phyloP scores from a whole-genome alignment of 2,113 vertebrate species.

The Stomatorhinus ivindoensis region DNA sequence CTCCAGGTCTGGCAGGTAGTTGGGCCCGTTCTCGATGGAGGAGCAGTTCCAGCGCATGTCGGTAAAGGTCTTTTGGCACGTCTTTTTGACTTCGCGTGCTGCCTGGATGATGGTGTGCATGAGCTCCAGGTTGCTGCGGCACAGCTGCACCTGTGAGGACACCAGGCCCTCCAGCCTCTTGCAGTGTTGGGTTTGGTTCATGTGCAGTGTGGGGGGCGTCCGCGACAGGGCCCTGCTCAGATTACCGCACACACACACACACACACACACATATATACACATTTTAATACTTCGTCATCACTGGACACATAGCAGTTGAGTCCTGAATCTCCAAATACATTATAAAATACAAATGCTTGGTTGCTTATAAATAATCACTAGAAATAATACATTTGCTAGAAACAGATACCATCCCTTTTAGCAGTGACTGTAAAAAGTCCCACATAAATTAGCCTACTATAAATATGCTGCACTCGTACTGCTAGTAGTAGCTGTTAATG shows the following conservation, averaged over 20 bases:
- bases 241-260: not conserved
- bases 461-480: not conserved
- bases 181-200: conserved; percentile 95
- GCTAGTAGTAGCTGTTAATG: not conserved
- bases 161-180: conserved; percentile 87
- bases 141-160: conserved; percentile 88
- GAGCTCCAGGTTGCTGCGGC: conserved; percentile 93
- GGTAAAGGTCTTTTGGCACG: conserved; percentile 82
- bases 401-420: not conserved
- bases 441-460: not conserved
- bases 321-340: not conserved
- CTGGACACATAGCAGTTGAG: not conserved
- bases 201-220: conserved; percentile 63
- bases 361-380: not conserved
- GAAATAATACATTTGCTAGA: not conserved
- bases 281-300: conserved; percentile 1
- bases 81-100: conserved; percentile 83
- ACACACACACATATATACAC: not conserved
- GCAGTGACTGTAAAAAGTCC: not conserved
- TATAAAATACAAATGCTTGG: not conserved
- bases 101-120: conserved; percentile 91
- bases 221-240: conserved; percentile 76
- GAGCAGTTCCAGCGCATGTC: conserved; percentile 99
- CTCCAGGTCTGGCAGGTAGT: conserved; percentile 89
- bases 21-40: conserved; percentile 78